A percentile compares a stretch with the other conserved stretches of the same genome.
Evolutionary conservation across 2,797 vertebrate genomes (phyloP).

Genomic region (Ibycter americanus): DNA sequence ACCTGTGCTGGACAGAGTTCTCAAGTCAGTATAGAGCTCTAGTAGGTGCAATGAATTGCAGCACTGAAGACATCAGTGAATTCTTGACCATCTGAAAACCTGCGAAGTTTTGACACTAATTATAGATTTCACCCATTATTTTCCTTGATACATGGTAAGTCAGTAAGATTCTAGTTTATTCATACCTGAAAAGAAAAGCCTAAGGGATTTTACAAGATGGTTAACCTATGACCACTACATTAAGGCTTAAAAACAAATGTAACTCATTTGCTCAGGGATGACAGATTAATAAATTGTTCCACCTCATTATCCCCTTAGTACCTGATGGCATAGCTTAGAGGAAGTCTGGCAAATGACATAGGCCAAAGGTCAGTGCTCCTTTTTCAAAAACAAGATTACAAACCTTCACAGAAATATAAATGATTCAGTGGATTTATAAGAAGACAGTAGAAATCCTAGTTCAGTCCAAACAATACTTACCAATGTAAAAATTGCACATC

Average conservation of each 20-base stretch:
- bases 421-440: neutral
- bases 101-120: neutral
- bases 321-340: neutral
- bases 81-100: neutral
- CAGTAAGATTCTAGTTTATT: neutral
- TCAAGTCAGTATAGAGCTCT: neutral
- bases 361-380: slow-evolving; percentile 9
- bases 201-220: neutral
- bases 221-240: slow-evolving; percentile 29
- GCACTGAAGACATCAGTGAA: neutral
- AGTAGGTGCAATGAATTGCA: neutral
- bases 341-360: neutral
- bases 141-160: neutral
- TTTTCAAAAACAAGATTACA: neutral
- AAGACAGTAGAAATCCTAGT: neutral
- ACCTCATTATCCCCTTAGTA: slow-evolving; percentile 32
- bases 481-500: fast-evolving
- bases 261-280: slow-evolving; percentile 36
- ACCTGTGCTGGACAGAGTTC: neutral
- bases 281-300: slow-evolving; percentile 55
- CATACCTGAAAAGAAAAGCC: slow-evolving; percentile 1
- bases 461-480: fast-evolving
- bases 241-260: slow-evolving; percentile 50
- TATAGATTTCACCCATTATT: neutral
- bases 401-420: neutral